phyloP scores from a whole-genome alignment of 2,888 invertebrate genomes.

The Rosalia funebris region DNA sequence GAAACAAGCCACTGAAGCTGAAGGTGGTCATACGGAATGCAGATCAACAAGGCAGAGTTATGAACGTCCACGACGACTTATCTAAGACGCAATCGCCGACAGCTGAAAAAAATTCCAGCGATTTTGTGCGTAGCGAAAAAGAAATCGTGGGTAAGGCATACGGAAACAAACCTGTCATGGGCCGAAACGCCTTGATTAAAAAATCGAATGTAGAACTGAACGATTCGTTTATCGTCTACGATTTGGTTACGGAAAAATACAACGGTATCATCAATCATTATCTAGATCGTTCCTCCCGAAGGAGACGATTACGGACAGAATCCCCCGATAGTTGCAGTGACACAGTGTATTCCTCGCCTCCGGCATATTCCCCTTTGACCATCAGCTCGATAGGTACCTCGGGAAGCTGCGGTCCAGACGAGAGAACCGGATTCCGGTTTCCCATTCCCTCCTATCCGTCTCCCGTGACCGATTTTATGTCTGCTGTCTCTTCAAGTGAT shows the following conservation, averaged over 20 bases:
- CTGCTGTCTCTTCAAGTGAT: neutral
- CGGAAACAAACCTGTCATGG: constrained; percentile 42
- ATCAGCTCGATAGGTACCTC: constrained; percentile 31
- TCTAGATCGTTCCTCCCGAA: constrained; percentile 39
- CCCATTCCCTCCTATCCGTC: constrained; percentile 12
- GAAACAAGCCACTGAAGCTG: constrained; percentile 22
- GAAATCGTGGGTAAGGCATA: constrained; percentile 9
- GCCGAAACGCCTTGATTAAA: constrained; percentile 38
- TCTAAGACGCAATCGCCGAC: constrained; percentile 19
- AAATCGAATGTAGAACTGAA: constrained; percentile 32
- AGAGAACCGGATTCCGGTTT: constrained; percentile 32
- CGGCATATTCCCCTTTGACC: constrained; percentile 12
- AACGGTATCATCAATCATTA: constrained; percentile 39
- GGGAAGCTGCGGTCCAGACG: constrained; percentile 26
- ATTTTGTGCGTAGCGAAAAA: constrained; percentile 7
- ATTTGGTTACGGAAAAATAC: constrained; percentile 44
- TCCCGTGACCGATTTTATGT: neutral
- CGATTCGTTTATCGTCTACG: constrained; percentile 43
- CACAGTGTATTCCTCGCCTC: constrained; percentile 13
- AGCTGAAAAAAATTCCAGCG: constrained; percentile 19
- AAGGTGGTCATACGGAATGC: constrained; percentile 20
- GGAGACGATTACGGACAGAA: constrained; percentile 37
- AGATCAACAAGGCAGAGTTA: neutral
- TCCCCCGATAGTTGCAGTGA: constrained; percentile 26
- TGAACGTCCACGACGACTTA: constrained; percentile 21